Conservation (phyloP, 2,113 vertebrate genomes). For the Scomber colias region DNA sequence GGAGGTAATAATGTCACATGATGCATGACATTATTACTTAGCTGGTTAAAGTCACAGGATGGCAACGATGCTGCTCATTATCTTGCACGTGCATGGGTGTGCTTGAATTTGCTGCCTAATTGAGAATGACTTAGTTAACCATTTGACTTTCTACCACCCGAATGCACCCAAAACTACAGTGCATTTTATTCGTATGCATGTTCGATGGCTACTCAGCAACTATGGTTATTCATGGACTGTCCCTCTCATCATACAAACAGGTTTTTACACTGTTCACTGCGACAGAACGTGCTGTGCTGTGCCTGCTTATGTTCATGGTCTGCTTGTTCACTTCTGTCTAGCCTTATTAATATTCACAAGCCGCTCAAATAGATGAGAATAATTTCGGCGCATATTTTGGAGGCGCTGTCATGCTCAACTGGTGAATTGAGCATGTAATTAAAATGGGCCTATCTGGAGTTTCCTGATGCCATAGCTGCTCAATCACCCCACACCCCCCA, state of each 20-base stretch:
- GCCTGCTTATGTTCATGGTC: conserved; percentile 18
- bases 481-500: not conserved
- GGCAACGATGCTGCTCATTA: conserved; percentile 64
- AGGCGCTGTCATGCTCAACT: conserved; percentile 2
- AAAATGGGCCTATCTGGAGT: conserved; percentile 18
- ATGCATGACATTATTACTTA: conserved; percentile 62
- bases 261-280: not conserved
- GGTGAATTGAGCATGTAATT: conserved; percentile 35
- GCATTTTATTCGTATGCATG: not conserved
- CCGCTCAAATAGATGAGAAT: conserved; percentile 31
- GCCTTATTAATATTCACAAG: conserved; percentile 50
- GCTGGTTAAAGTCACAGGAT: conserved; percentile 77
- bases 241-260: not conserved
- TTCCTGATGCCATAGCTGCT: not conserved
- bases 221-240: not conserved
- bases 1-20: conserved; percentile 67
- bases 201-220: too few species aligned
- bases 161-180: not conserved
- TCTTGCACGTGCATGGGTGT: conserved; percentile 52
- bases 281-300: conserved; percentile 11
- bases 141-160: not conserved
- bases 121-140: not conserved
- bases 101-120: not conserved
- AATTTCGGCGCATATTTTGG: conserved; percentile 17
- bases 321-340: conserved; percentile 5